Evolutionary conservation across 2,113 vertebrate species (phyloP).

Genomic region (Ascaphus truei): DNA sequence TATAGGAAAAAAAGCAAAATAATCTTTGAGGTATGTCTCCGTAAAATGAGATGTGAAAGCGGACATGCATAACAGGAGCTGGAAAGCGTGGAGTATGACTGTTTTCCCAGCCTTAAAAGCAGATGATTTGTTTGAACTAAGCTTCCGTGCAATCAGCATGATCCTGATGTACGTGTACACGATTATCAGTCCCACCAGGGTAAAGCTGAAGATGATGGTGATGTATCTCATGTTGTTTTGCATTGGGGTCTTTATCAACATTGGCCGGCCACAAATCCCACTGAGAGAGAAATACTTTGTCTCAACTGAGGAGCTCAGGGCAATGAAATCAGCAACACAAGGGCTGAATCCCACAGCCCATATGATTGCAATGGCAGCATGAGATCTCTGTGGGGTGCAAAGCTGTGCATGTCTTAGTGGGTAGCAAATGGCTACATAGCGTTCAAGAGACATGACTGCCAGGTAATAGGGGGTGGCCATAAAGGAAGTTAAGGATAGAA

Average conservation of each 20-base stretch:
- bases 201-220: background rate
- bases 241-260: background rate
- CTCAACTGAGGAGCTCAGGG: background rate
- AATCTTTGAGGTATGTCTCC: background rate
- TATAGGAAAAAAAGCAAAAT: background rate
- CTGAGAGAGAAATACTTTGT: background rate
- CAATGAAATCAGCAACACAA: background rate
- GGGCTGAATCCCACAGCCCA: background rate
- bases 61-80: background rate
- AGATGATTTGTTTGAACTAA: background rate
- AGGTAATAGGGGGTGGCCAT: too few relatives aligned
- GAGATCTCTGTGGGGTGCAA: background rate
- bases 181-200: background rate
- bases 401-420: too few relatives aligned
- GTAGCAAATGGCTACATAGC: too few relatives aligned
- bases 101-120: background rate
- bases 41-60: background rate
- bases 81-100: constrained; percentile 4
- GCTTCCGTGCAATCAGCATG: background rate
- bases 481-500: too few relatives aligned
- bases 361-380: background rate
- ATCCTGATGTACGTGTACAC: background rate
- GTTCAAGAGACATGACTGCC: too few relatives aligned
- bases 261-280: background rate
- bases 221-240: background rate